These are phyloP conservation scores for Xiphydria camelus DNA, from an alignment of 2,888 invertebrate genomes.

Conservation along the genomic window DNA sequence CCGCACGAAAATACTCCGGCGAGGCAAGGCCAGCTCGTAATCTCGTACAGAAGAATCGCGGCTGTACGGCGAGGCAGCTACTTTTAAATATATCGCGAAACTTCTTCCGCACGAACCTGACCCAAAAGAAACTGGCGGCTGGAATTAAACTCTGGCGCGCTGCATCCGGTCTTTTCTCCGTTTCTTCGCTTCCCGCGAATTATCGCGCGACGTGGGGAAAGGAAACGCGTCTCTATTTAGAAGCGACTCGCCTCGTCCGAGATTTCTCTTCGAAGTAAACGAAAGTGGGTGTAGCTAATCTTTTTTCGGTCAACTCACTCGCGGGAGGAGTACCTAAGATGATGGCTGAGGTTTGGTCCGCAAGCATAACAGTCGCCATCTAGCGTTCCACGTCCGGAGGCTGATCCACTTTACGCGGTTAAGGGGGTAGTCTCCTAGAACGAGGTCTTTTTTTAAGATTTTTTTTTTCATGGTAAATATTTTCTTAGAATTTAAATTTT, in stretches of 20 bases:
- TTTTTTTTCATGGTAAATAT: no score
- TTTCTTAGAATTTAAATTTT: no score
- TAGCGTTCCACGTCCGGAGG: no score
- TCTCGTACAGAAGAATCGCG: neutral
- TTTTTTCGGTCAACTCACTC: no score
- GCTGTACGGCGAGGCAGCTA: conserved; percentile 15
- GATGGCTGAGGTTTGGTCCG: no score
- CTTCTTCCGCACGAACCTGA: conserved; percentile 21
- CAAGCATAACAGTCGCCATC: no score
- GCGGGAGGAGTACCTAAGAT: no score
- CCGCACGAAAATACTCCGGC: conserved; percentile 44
- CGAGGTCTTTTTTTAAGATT: no score
- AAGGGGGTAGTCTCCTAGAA: no score
- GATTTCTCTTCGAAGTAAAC: neutral
- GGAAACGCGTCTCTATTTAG: neutral
- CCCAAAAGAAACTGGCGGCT: conserved; percentile 15
- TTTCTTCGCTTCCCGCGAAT: conserved; percentile 12
- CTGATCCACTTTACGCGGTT: no score
- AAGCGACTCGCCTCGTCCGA: no score
- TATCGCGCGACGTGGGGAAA: neutral
- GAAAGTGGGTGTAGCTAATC: no score
- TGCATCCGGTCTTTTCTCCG: conserved; percentile 29
- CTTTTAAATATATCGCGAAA: conserved; percentile 35
- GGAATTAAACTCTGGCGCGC: conserved; percentile 16
- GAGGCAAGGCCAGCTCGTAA: conserved; percentile 19